Conservation (phyloP, 2,888 invertebrate genomes). For the Parnassius smintheus region DNA sequence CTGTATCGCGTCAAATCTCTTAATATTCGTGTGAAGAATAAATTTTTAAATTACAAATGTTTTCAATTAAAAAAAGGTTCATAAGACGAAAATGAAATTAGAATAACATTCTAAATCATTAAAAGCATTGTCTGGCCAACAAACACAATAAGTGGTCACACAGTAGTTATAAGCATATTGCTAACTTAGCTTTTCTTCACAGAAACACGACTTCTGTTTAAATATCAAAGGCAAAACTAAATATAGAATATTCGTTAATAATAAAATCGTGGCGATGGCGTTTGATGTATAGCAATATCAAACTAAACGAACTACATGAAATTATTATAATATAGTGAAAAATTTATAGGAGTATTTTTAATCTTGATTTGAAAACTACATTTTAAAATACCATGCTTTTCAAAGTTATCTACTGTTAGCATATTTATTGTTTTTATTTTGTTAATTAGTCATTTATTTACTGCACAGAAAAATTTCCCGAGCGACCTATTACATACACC, state of each 20-base stretch:
- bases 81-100: no score
- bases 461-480: no score
- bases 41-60: slow-evolving; percentile 2
- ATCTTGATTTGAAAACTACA: not conserved
- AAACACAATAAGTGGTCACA: no score
- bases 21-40: slow-evolving; percentile 4
- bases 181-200: not conserved
- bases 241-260: not conserved
- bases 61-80: no score
- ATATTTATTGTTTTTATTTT: no score
- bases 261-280: not conserved
- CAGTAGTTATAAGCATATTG: not conserved
- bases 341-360: not conserved
- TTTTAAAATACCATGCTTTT: no score
- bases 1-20: slow-evolving; percentile 9
- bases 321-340: not conserved
- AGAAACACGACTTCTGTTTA: not conserved
- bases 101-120: no score
- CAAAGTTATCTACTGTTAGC: no score
- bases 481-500: no score
- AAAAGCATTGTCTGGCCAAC: no score
- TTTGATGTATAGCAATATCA: not conserved
- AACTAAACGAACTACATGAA: not conserved
- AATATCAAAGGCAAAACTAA: not conserved
- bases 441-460: no score